Percentiles rank a stretch among this genome's conserved stretches.
phyloP scores from a whole-genome alignment of 2,113 vertebrate species.

The Festucalex cinctus region DNA sequence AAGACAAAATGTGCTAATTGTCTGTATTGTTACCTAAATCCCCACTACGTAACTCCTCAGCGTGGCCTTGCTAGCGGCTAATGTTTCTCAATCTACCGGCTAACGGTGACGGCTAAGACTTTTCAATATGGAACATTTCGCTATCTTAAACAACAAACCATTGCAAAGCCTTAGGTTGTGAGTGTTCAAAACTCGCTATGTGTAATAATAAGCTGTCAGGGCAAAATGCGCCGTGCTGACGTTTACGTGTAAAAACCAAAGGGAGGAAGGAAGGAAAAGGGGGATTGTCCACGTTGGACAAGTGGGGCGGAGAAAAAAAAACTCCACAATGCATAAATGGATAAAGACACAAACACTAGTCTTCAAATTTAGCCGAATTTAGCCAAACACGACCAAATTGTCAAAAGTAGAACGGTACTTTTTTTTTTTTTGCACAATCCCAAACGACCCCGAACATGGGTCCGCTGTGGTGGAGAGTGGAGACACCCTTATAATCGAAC shows the following conservation, averaged over 20 bases:
- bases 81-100: conserved; percentile 32
- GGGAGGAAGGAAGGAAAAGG: conserved; percentile 26
- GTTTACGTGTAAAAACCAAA: conserved; percentile 31
- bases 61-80: conserved; percentile 58
- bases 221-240: conserved; percentile 19
- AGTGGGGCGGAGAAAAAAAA: conserved; percentile 15
- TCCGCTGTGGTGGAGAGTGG: conserved; percentile 34
- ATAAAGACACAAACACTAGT: not conserved
- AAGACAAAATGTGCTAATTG: not conserved
- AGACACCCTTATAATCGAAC: conserved; percentile 59
- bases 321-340: conserved; percentile 11
- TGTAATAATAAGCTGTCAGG: not conserved
- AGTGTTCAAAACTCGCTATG: not conserved
- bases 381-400: conserved; percentile 8
- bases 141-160: not conserved
- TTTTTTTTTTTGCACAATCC: conserved; percentile 10
- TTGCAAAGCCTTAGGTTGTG: not conserved
- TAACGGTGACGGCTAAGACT: conserved; percentile 28
- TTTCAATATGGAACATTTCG: not conserved
- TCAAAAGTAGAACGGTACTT: not conserved
- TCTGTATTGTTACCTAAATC: not conserved
- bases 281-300: conserved; percentile 45
- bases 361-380: not conserved
- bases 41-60: conserved; percentile 7
- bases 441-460: conserved; percentile 7